Evolutionary conservation across 2,797 vertebrate genomes (phyloP), one percentile per base, ranked within the genome.

Genomic region (Esox lucius): DNA sequence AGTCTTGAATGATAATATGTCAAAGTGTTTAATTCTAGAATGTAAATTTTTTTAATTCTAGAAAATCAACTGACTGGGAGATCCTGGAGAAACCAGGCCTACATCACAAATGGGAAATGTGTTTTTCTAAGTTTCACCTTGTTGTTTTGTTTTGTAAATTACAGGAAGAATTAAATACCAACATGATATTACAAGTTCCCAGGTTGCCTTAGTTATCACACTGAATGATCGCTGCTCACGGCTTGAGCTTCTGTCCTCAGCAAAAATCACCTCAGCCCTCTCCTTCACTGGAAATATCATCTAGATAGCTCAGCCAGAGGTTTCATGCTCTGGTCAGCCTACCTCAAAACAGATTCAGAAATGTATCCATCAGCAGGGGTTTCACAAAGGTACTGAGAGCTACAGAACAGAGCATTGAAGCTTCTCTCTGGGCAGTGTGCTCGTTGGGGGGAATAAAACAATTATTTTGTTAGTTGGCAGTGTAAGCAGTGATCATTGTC

Each of bases 261-360:
- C 15, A 51, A 4, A 69, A 17, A 39, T 9, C 17, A 68, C 26
- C n/a, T 1, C 46, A 17, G 7, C 68, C 16, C 1, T 51, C 26
- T 70, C 48, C 5, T 28, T 28, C 64, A 33, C 22, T 28, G 49
- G 26, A 33, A 26, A 39, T 59, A 53, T 31, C 66, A 70, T 61
- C 28, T n/a, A 33, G 17, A 28, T n/a, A 61, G 49, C 46, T 9
- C 26, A 33, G 9, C 87, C 79, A 83, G 84, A 87, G 84, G 76
- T 84, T 80, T 85, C 81, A 73, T 71, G 69, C 75, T 90, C 86
- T 90, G 88, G 91, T 89, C 87, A 87, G 88, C 91, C 93, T 94
- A 94, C 92, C 93, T 94, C 93, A 94, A 88, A 89, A 91, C 91
- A 90, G 87, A 90, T 90, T 90, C 89, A 91, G 87, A 90, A 90